Conservation (phyloP, 2,797 vertebrate genomes). For the Cyprinella venusta region DNA sequence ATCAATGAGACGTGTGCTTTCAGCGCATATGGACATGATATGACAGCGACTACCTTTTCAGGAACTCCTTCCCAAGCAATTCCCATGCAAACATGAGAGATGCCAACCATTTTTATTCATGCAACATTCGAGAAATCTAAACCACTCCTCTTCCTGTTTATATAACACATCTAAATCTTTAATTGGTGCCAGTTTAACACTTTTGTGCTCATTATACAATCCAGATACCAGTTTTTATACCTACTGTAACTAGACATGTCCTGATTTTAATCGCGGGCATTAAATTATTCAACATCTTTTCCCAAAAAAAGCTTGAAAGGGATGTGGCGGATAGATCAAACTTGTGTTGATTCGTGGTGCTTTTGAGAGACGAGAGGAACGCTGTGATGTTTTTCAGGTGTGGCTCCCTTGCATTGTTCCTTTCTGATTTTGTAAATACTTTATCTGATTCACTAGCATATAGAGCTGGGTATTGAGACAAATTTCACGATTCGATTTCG, state of each 20-base stretch:
- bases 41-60: background rate
- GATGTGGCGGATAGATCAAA: constrained; percentile 16
- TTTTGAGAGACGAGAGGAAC: background rate
- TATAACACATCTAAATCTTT: constrained; percentile 22
- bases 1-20: constrained; percentile 23
- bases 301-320: constrained; percentile 32
- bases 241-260: constrained; percentile 30
- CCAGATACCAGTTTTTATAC: background rate
- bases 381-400: constrained; percentile 32
- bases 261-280: constrained; percentile 11
- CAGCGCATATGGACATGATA: background rate
- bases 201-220: constrained; percentile 8
- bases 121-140: constrained; percentile 32
- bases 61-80: background rate
- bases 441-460: background rate
- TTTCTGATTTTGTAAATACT: constrained; percentile 4
- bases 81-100: background rate
- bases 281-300: constrained; percentile 56
- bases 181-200: constrained; percentile 8
- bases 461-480: no score
- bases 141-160: background rate
- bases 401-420: background rate
- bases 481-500: no score
- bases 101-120: constrained; percentile 10
- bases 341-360: constrained; percentile 20